Base-by-base conservation (phyloP, 2,888 invertebrate genomes). In the Cataglyphis rosenhaueri region DNA sequence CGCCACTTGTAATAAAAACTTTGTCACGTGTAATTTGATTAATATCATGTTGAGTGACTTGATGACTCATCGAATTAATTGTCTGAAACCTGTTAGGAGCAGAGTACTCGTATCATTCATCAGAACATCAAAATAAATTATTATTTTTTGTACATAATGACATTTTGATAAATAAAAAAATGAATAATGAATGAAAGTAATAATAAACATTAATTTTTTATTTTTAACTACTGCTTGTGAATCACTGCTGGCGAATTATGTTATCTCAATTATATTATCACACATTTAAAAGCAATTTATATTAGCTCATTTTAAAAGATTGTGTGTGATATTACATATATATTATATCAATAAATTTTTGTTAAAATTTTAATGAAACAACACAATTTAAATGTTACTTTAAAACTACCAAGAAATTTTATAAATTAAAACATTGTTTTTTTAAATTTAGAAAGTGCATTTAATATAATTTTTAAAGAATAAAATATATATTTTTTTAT, bases 181-280 rank as follows among this genome's bases (percentile, higher is more conserved):
- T 6, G 15, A 29, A 41, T 25, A 32, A 35, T 48, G 9, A 70
- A 3, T 1, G 2, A 55, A 41, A 55, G 12, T 21, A 32, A 71
- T 29, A 41, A 29, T 57, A 59, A 78, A 59, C 9, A 74, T 57
- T 29, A 8, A 73, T 9, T 81, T 81, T n/a, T 29, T 79, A 9
- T 32, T 57, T 68, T 6, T 9, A 70, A 70, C 25, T 57, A 68
- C 25, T n/a, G 18, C 15, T 29, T 62, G 9, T 85, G 85, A 83
- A 82, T 87, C 62, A 81, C 70, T 41, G 8, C 65, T 41, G 8
- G 3, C 21, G 1, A 32, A 41, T 89, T 89, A 25, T 25, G 25
- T 25, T 25, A 87, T 83, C 81, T 85, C 1, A n/a, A n/a, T 52
- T 29, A 41, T 55, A 29, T 65, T 85, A 87, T 89, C 76, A 18